Percentiles rank a stretch among this genome's conserved stretches.
phyloP scores from a whole-genome alignment of 2,113 vertebrate genomes.

The Chunga burmeisteri region DNA sequence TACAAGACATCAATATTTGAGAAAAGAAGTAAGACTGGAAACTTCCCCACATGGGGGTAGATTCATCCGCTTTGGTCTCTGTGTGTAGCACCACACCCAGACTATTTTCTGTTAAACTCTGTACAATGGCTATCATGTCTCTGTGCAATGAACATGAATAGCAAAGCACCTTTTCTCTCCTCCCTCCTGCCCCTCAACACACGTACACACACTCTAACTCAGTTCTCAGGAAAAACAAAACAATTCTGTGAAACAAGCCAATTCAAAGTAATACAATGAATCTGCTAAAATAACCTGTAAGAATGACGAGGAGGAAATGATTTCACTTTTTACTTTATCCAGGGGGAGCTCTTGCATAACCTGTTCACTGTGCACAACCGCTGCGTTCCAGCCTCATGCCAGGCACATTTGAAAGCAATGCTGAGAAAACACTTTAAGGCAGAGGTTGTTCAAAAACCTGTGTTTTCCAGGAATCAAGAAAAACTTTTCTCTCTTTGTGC shows the following conservation, averaged over 20 bases:
- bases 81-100: background rate
- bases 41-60: background rate
- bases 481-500: background rate
- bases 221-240: constrained; percentile 50
- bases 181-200: background rate
- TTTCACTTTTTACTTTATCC: constrained; percentile 52
- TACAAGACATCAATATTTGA: background rate
- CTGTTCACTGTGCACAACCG: background rate
- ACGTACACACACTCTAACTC: background rate
- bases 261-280: constrained; percentile 65
- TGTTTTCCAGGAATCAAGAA: background rate
- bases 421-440: background rate
- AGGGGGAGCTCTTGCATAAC: constrained; percentile 30
- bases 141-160: background rate
- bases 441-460: background rate
- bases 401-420: background rate
- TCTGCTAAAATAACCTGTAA: constrained; percentile 45
- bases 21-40: background rate
- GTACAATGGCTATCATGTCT: background rate
- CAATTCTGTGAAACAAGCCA: constrained; percentile 61
- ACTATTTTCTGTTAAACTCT: background rate
- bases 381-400: background rate
- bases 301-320: constrained; percentile 65
- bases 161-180: background rate
- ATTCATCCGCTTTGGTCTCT: background rate